Evolutionary conservation across 1,140 invertebrate genomes (phyloP).

Genomic region (Artemia franciscana): DNA sequence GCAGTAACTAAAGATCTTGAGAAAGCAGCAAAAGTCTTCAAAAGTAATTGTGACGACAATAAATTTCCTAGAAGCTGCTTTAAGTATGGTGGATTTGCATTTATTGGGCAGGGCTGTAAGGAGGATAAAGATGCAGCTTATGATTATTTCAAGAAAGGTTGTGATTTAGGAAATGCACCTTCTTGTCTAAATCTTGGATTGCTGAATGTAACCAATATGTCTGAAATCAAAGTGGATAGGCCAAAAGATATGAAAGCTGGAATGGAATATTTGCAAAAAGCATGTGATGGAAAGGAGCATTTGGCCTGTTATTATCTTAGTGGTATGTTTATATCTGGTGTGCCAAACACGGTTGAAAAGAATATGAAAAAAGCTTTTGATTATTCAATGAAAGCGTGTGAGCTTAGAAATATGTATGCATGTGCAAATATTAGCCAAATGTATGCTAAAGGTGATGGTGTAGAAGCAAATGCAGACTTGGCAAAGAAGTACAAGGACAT

Average conservation of each 20-base stretch:
- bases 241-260: slow-evolving; percentile 23
- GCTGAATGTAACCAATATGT: slow-evolving; percentile 27
- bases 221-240: slow-evolving; percentile 12
- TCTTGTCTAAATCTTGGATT: slow-evolving; percentile 51
- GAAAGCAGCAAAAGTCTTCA: slow-evolving; percentile 50
- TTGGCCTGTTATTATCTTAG: slow-evolving; percentile 57
- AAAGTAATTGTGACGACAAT: slow-evolving; percentile 59
- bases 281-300: slow-evolving; percentile 35
- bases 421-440: slow-evolving; percentile 67
- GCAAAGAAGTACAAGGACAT: slow-evolving; percentile 43
- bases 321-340: slow-evolving; percentile 45
- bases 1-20: slow-evolving; percentile 48
- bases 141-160: slow-evolving; percentile 53
- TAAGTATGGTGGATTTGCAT: slow-evolving; percentile 47
- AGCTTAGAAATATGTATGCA: slow-evolving; percentile 50
- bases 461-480: slow-evolving; percentile 37
- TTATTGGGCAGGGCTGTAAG: slow-evolving; percentile 30
- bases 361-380: slow-evolving; percentile 50
- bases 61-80: slow-evolving; percentile 56
- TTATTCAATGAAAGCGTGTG: slow-evolving; percentile 46
- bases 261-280: slow-evolving; percentile 37
- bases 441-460: slow-evolving; percentile 36
- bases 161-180: slow-evolving; percentile 35
- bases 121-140: slow-evolving; percentile 23
- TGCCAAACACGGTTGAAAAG: slow-evolving; percentile 36